Evolutionary conservation across 2,888 invertebrate species (phyloP), one percentile per base, ranked within the genome.

Genomic region (Polydrusus cervinus): DNA sequence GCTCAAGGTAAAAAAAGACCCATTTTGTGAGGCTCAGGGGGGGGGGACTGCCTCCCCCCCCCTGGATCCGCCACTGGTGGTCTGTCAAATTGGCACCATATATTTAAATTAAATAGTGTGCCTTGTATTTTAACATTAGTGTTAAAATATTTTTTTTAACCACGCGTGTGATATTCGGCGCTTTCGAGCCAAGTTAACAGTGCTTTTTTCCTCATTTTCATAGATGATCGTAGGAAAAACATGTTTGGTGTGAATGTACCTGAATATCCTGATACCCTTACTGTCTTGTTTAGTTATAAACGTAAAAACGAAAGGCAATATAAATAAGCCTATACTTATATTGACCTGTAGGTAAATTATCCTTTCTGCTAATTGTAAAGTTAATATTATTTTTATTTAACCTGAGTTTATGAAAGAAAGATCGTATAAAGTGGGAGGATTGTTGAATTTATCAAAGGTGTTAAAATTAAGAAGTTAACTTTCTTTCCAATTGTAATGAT

Each of bases 371-470:
- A 25, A 30, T 30, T 53, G 11, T 30, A 53, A 53, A 53, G 53
- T 53, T 53, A 53, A 53, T 30, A n/a, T 30, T 53, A 53, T 53
- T 51, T 51, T 51, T 11, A 18, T 51, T 51, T 25, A 51, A 53
- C 13, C 20, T 6, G 11, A 53, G 13, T 30, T 53, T 25, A 30
- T 1, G 25, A 25, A 53, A 30, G 11, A 30, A 14, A 25, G 25
- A 51, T 2, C 2, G 7, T 11, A n/a, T 53, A 53, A 53, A 53
- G 25, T 53, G n/a, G 53, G 53, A 30, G 20, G 10, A 51, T 30
- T 53, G 53, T 53, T 53, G 25, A 10, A 20, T n/a, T 53, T 53
- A 0, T 30, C 11, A 53, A 25, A 53, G n/a, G n/a, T 53, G n/a
- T n/a, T 20, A 0, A 25, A 53, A 30, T 30, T 30, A 53, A 53